These are phyloP conservation scores for Prosopocoilus inquinatus DNA, from an alignment of 2,888 invertebrate genomes.

Conservation along the genomic window DNA sequence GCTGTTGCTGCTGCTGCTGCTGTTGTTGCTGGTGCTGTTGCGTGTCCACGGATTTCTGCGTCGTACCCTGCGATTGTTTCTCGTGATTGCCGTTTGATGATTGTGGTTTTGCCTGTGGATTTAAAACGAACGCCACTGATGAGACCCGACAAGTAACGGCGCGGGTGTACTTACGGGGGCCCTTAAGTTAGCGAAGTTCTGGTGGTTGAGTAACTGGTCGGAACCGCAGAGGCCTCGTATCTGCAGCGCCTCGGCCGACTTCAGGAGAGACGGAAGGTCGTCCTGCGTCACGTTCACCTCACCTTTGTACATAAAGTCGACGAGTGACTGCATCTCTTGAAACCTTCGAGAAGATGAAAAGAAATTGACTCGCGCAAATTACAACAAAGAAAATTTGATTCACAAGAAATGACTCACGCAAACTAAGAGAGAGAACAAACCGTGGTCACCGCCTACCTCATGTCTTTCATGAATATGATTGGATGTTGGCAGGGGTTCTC, in stretches of 20 bases:
- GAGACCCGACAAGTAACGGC: neutral
- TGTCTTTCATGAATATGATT: constrained; percentile 79
- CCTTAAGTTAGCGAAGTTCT: constrained; percentile 44
- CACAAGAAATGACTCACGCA: neutral
- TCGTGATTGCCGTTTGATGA: constrained; percentile 15
- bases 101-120: constrained; percentile 6
- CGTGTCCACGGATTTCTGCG: constrained; percentile 29
- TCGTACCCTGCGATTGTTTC: constrained; percentile 25
- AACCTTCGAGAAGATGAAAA: constrained; percentile 59
- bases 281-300: constrained; percentile 86
- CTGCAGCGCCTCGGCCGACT: constrained; percentile 80
- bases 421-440: too few relatives aligned
- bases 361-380: too few relatives aligned
- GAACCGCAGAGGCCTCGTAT: constrained; percentile 66
- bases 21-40: constrained; percentile 35
- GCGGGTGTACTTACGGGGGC: constrained; percentile 11
- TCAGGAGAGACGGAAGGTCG: constrained; percentile 75
- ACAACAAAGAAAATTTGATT: neutral
- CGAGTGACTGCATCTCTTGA: constrained; percentile 81
- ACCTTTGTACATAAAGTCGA: constrained; percentile 89
- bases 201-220: constrained; percentile 48
- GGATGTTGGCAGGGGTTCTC: constrained; percentile 86
- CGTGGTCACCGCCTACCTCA: constrained; percentile 62
- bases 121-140: neutral
- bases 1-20: constrained; percentile 17